Evolutionary conservation across 2,797 vertebrate genomes (phyloP), one percentile per base, ranked within the genome.

Genomic region (Melanogrammus aeglefinus): DNA sequence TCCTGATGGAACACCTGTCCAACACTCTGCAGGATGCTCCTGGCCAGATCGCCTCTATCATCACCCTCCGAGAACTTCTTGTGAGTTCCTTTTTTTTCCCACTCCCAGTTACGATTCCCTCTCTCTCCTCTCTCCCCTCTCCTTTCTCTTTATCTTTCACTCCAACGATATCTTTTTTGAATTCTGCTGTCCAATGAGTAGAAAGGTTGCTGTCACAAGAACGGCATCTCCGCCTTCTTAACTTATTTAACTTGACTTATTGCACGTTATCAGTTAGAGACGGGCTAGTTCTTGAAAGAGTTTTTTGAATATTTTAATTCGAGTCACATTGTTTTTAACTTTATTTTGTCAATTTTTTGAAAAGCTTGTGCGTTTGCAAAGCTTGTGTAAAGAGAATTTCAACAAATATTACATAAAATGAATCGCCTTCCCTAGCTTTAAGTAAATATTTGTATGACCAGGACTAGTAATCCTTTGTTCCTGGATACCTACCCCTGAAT

Each of bases 1-100:
- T 97, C 76, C 92, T 99, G 82, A 96, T 97, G 96, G 97, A 99
- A 92, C 91, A 91, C 6, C 90, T 95, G 29, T 98, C 96, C 0
- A 91, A 90, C 77, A 73, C 96, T 24, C 93, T 99, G 44, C 94
- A 92, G 77, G 88, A 92, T 2, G 85, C 90, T 12, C 94, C 92
- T 4, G 91, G 92, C 80, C 95, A 95, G 77, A 91, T 94, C 0
- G 91, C 93, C 81, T 93, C 95, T 0, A 82, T 97, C 78, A 80
- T 91, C 47, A 91, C 91, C 74, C 83, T 99, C 81, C 92, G 93
- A 81, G 92, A 96, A 5, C 94, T 96, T 13, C 78, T 99, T 90
- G 98, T 98, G 85, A 96, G 96, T 78, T 18, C 38, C 24, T 38
- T 14, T 70, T 69, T 6, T 13, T 69, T 31, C 29, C 24, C 63